Evolutionary conservation across 2,797 vertebrate genomes (phyloP).

Genomic region (Ctenopoma kingsleyae): DNA sequence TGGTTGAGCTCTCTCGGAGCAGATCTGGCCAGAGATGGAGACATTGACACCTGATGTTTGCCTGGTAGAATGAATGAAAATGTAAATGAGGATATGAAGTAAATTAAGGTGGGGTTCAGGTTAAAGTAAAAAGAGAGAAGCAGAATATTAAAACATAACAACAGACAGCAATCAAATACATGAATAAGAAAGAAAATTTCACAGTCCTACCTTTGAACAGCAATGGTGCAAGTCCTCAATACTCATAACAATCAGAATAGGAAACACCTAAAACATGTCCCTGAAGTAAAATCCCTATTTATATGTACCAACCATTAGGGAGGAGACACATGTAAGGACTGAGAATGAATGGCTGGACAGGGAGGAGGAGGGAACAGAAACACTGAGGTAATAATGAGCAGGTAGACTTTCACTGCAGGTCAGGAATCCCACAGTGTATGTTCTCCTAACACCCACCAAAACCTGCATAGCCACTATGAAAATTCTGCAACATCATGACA

Average conservation of each 20-base stretch:
- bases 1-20: slow-evolving; percentile 84
- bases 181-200: not conserved
- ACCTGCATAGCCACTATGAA: slow-evolving; percentile 77
- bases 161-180: not conserved
- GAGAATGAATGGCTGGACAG: slow-evolving; percentile 50
- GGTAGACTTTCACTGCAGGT: slow-evolving; percentile 61
- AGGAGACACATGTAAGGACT: slow-evolving; percentile 50
- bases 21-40: slow-evolving; percentile 78
- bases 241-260: slow-evolving; percentile 45
- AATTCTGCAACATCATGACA: slow-evolving; percentile 66
- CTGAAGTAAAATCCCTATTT: slow-evolving; percentile 63
- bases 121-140: not conserved
- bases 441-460: slow-evolving; percentile 59
- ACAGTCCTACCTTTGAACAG: slow-evolving; percentile 63
- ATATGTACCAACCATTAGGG: slow-evolving; percentile 68
- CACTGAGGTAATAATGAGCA: slow-evolving; percentile 57
- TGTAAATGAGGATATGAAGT: not conserved
- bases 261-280: slow-evolving; percentile 40
- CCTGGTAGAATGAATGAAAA: slow-evolving; percentile 46
- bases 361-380: slow-evolving; percentile 61
- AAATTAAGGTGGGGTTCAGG: not conserved
- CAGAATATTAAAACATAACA: not conserved
- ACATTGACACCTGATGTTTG: slow-evolving; percentile 68
- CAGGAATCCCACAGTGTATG: slow-evolving; percentile 45
- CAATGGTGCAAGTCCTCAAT: slow-evolving; percentile 36